Percentiles rank a stretch among this genome's conserved stretches.
These are phyloP conservation scores for Drosophila oshimai DNA, from an alignment of 1,140 invertebrate genomes.

Conservation along the genomic window DNA sequence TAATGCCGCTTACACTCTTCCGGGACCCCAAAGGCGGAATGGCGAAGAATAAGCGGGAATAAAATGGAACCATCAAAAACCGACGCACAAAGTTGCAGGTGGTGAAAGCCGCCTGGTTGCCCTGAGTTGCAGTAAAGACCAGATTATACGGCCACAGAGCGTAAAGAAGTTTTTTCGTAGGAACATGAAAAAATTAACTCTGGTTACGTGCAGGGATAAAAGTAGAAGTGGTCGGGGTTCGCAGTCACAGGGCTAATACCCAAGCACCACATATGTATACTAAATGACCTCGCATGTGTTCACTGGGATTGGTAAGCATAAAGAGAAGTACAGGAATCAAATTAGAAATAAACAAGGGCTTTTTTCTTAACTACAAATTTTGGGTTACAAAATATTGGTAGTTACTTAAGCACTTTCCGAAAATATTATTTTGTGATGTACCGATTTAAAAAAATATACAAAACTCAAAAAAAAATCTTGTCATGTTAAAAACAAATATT, in stretches of 20 bases:
- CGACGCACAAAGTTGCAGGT: constrained; percentile 39
- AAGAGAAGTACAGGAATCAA: constrained; percentile 1
- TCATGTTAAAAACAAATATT: too few species aligned
- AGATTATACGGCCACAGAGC: constrained; percentile 8
- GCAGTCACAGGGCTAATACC: constrained; percentile 11
- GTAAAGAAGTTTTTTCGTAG: constrained; percentile 18
- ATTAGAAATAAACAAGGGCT: background rate
- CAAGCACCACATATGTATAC: background rate
- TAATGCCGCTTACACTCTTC: constrained; percentile 50
- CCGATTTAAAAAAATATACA: too few species aligned
- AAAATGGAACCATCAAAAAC: constrained; percentile 37
- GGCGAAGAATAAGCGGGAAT: constrained; percentile 1
- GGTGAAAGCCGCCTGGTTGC: constrained; percentile 28
- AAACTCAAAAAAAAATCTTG: too few species aligned
- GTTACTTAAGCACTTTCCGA: too few species aligned
- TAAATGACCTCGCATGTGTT: background rate
- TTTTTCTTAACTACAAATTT: too few species aligned
- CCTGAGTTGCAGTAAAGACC: constrained; percentile 33
- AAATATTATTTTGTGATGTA: too few species aligned
- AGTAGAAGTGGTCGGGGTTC: background rate
- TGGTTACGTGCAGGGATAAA: constrained; percentile 26
- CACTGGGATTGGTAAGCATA: background rate
- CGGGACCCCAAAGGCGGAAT: constrained; percentile 12
- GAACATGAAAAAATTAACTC: constrained; percentile 34
- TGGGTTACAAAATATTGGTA: too few species aligned